phyloP scores from a whole-genome alignment of 2,113 vertebrate species.

The Phoxinus phoxinus region DNA sequence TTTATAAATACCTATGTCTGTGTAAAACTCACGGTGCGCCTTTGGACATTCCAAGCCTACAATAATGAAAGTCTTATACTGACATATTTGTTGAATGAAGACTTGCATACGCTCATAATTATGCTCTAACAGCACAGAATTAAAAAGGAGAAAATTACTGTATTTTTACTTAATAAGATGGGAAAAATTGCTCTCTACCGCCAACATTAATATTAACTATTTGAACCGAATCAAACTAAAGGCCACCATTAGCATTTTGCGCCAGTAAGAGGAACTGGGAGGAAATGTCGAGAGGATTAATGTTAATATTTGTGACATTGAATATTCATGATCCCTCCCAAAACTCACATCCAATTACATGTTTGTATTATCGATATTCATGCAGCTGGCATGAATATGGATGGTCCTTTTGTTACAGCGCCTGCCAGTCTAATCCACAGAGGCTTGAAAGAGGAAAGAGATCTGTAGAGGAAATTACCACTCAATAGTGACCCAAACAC shows the following conservation, averaged over 20 bases:
- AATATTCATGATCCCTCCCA: conserved; percentile 50
- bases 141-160: not conserved
- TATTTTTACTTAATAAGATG: not conserved
- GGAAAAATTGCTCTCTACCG: not conserved
- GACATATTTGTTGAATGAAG: not conserved
- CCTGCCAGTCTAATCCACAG: conserved; percentile 25
- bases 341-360: conserved; percentile 49
- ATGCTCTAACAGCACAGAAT: not conserved
- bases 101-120: conserved; percentile 1
- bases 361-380: conserved; percentile 48
- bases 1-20: not conserved
- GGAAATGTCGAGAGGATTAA: conserved; percentile 33
- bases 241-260: conserved; percentile 44
- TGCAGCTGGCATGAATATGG: conserved; percentile 46
- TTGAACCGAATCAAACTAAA: conserved; percentile 40
- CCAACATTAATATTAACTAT: conserved; percentile 37
- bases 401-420: conserved; percentile 32
- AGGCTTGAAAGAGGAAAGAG: not conserved
- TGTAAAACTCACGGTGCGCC: not conserved
- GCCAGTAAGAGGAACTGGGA: conserved; percentile 28
- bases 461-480: conserved; percentile 39
- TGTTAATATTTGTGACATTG: conserved; percentile 43
- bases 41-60: not conserved
- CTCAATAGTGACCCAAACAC: conserved; percentile 42
- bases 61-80: conserved; percentile 9